Base-by-base conservation (phyloP, 1,140 invertebrate species). In the Tetranychus cinnabarinus region DNA sequence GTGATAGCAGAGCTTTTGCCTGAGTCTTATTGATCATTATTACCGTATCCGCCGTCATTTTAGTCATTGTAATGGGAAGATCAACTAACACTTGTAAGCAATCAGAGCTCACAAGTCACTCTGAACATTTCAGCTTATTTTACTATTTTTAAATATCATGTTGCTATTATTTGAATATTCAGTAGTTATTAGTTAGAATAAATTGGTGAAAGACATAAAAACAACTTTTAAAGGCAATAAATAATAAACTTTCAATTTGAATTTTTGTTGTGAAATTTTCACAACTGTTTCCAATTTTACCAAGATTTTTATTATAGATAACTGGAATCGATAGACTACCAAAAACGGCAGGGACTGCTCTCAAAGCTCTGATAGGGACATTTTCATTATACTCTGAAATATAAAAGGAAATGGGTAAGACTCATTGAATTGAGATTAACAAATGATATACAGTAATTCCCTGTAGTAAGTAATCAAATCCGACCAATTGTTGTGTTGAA, bases 291-390 rank as follows among this genome's bases (percentile, higher is more conserved):
- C 23, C 23, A 23, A 23, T 23, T 23, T 23, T 23, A 23, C 23
- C 23, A 23, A 23, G 23, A 70, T 87, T 80, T 36, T 95, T 75
- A 66, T 88, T 81, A 74, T 96, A 97, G 2, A 81, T 77, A 1
- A 83, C 75, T 5, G 89, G 84, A 12, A 90, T 79, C 39, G 95
- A 71, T 2, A 95, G 71, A 72, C 86, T 89, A 0, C 92, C 92
- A 71, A 83, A 84, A 34, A 96, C 71, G 1, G 90, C 90, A 36
- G 91, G 90, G 23, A 96, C 70, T 59, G 90, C 74, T 56, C 91
- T 76, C 59, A 97, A 70, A 56, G 85, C 84, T 69, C 82, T 83
- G 35, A 96, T 75, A 48, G 91, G 91, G 8, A 95, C 81, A 64
- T 76, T 77, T 1, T 68, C 48, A 6, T 67, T 31, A 62, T 70